Conservation (phyloP, 2,888 invertebrate species). For the Hirtodrosophila confusa region DNA sequence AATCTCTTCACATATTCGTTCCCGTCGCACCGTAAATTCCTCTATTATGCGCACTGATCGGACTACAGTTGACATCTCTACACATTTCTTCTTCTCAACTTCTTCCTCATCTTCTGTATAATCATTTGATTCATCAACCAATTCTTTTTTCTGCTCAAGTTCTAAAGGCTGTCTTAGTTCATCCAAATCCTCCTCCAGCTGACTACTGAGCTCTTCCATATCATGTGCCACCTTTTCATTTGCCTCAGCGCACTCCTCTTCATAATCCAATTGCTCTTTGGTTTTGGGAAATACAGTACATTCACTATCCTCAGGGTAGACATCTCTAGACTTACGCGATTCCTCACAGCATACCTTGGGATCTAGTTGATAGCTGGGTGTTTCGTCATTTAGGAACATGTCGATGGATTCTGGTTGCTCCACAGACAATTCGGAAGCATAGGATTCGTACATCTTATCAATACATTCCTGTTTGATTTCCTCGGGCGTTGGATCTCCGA, state of each 20-base stretch:
- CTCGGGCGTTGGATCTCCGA: conserved; percentile 1
- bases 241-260: conserved; percentile 51
- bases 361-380: conserved; percentile 9
- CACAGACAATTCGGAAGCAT: conserved; percentile 14
- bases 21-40: conserved; percentile 40
- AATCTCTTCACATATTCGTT: conserved; percentile 25
- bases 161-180: conserved; percentile 43
- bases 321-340: background rate
- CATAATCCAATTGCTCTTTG: conserved; percentile 42
- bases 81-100: conserved; percentile 17
- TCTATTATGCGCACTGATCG: conserved; percentile 44
- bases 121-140: background rate
- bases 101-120: conserved; percentile 41
- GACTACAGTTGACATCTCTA: conserved; percentile 24
- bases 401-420: conserved; percentile 23
- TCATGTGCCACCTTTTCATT: conserved; percentile 64
- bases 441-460: conserved; percentile 50
- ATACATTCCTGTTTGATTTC: conserved; percentile 37
- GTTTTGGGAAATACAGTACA: conserved; percentile 12
- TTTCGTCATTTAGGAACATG: conserved; percentile 11
- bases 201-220: conserved; percentile 58
- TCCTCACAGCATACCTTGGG: conserved; percentile 7
- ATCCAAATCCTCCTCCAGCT: conserved; percentile 59
- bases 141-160: background rate
- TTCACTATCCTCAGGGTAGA: background rate